Evolutionary conservation across 2,113 vertebrate species (phyloP).

Genomic region (Microcebus ravelobensis): DNA sequence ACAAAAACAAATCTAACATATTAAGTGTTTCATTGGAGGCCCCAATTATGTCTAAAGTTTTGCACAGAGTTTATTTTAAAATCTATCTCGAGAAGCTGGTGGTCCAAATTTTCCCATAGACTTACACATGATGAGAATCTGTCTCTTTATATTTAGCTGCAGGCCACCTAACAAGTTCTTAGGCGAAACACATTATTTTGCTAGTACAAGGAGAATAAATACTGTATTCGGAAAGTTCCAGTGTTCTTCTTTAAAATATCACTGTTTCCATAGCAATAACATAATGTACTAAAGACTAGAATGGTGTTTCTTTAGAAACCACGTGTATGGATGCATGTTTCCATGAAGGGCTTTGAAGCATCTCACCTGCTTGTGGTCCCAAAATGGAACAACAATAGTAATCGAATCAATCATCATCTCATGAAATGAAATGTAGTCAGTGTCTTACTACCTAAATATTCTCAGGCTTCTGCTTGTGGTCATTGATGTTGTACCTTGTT

Average conservation of each 20-base stretch:
- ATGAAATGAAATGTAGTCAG: background rate
- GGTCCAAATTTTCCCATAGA: conserved; percentile 70
- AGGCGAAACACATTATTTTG: conserved; percentile 80
- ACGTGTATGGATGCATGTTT: conserved; percentile 60
- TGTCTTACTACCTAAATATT: background rate
- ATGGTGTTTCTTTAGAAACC: conserved; percentile 77
- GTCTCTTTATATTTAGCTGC: conserved; percentile 81
- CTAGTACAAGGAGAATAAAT: conserved; percentile 80
- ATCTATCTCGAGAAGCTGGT: conserved; percentile 61
- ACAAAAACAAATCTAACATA: conserved; percentile 58
- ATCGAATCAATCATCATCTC: conserved; percentile 8
- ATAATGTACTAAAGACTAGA: conserved; percentile 79
- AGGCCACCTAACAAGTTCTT: conserved; percentile 82
- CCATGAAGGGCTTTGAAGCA: conserved; percentile 40
- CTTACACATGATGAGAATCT: conserved; percentile 76
- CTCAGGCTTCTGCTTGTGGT: background rate
- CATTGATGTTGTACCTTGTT: background rate
- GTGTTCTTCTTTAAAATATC: conserved; percentile 80
- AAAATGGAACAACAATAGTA: background rate
- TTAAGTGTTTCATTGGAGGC: conserved; percentile 65
- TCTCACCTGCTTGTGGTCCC: conserved; percentile 62
- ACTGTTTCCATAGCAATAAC: conserved; percentile 81
- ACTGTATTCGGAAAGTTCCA: conserved; percentile 81
- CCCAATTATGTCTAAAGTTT: conserved; percentile 65
- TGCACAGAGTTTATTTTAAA: conserved; percentile 73